Base-by-base conservation (phyloP, 92 coral and sea anemone genomes). In the Porites rus region DNA sequence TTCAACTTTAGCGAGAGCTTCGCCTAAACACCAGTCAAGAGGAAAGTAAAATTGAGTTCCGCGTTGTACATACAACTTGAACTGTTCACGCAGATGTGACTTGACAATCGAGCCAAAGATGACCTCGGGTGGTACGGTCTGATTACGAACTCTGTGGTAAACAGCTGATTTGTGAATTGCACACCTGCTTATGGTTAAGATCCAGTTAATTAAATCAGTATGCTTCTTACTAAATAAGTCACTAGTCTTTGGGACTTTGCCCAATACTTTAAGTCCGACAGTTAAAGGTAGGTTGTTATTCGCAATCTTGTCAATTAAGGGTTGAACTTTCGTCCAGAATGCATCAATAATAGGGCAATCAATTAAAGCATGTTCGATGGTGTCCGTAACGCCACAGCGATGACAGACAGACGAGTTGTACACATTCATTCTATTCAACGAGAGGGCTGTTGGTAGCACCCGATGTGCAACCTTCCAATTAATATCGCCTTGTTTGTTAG, bases 141-240 rank as follows among this genome's bases (percentile, higher is more conserved):
- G 31, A 1, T 28, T 28, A 28, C 31, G 31, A 28, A 28, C 31
- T 28, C 31, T 28, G 3, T 28, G 31, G 31, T 28, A 28, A 28
- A 28, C 31, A 58, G 71, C 82, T 1, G 72, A 78, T 62, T 78
- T 78, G 11, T 63, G 60, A 7, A 78, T 78, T 1, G 72, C 59
- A 6, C 46, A 78, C 0, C 72, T 58, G 4, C 70, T 70, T 1
- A 61, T 13, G n/a, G 81, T 77, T 1, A 77, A 38, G 8, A 8
- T 38, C 71, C 71, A 78, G 72, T 64, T 78, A 1, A 78, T 20
- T 2, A 64, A 18, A 16, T 78, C 31, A 4, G 51, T 0, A 4
- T 14, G 0, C 1, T 6, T 19, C 0, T 4, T 7, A 4, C 14
- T 5, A 9, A 63, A 10, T 8, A 10, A 7, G 63, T 63, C 69